Base-by-base conservation (phyloP, 1,140 invertebrate species). In the Lutraria rhynchaena region DNA sequence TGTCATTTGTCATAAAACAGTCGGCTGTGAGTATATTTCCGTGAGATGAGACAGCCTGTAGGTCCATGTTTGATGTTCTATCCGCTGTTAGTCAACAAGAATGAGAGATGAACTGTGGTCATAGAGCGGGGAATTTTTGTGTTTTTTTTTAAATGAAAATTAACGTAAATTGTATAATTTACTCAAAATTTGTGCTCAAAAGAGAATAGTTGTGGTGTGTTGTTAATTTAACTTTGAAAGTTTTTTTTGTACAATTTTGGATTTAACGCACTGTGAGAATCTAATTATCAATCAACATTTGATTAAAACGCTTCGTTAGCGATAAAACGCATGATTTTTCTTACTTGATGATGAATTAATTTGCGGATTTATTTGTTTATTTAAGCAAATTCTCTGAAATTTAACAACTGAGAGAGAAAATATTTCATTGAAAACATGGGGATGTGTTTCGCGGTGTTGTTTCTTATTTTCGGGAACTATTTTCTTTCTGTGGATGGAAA, bases 391-490 rank as follows among this genome's bases (percentile, higher is more conserved):
- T 9, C 44, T 22, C 13, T 17, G 35, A 65, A 44, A 41, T 22
- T 19, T 65, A 24, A 19, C 35, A 44, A 15, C n/a, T n/a, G n/a
- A n/a, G n/a, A n/a, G n/a, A n/a, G n/a, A n/a, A n/a, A n/a, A n/a
- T n/a, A n/a, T n/a, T n/a, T n/a, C n/a, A n/a, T n/a, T n/a, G n/a
- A n/a, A n/a, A n/a, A n/a, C n/a, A n/a, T n/a, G n/a, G 19, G 1
- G 37, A 13, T 22, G 41, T 22, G 24, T n/a, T 46, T 44, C 35
- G 31, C 31, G 15, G 4, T 65, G 41, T 46, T 65, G n/a, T 22
- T 65, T 19, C 46, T 29, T 65, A n/a, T 65, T n/a, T n/a, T n/a
- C 5, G 44, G 63, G 63, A 67, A 49, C 44, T n/a, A 46, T 33
- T 31, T 67, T 49, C 63, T 49, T 27, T 29, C 19, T 41, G 55